These are phyloP conservation scores for Laothoe populi DNA, from an alignment of 2,888 invertebrate species.

Conservation along the genomic window DNA sequence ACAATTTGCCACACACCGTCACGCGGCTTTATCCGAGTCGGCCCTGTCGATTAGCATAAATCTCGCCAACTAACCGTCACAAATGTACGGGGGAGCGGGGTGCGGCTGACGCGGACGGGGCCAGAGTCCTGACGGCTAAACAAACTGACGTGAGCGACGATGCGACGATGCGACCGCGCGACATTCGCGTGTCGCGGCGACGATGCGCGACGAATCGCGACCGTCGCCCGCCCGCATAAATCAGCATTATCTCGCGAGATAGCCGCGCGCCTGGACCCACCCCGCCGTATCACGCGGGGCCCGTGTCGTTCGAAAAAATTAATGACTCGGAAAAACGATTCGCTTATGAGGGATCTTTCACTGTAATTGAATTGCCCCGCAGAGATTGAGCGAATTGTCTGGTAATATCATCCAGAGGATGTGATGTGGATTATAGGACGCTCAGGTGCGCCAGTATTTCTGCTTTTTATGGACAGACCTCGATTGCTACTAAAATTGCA, in stretches of 20 bases:
- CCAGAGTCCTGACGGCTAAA: slow-evolving; percentile 58
- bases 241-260: slow-evolving; percentile 85
- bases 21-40: slow-evolving; percentile 78
- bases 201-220: slow-evolving; percentile 81
- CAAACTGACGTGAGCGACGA: slow-evolving; percentile 65
- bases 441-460: slow-evolving; percentile 50
- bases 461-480: not conserved
- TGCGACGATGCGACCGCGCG: slow-evolving; percentile 62
- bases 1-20: slow-evolving; percentile 81
- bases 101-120: slow-evolving; percentile 39
- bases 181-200: slow-evolving; percentile 65
- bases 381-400: slow-evolving; percentile 76
- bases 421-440: slow-evolving; percentile 46
- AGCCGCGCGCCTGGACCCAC: slow-evolving; percentile 77
- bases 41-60: slow-evolving; percentile 84
- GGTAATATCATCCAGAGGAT: slow-evolving; percentile 58
- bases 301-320: slow-evolving; percentile 84
- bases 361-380: slow-evolving; percentile 84
- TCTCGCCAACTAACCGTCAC: slow-evolving; percentile 83
- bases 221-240: slow-evolving; percentile 80
- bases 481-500: slow-evolving; percentile 3
- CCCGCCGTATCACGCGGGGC: slow-evolving; percentile 79
- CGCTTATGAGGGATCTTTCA: slow-evolving; percentile 85
- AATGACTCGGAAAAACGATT: slow-evolving; percentile 85
- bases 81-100: slow-evolving; percentile 68